Base-by-base conservation (phyloP, 2,888 invertebrate species). In the Acronicta alni region DNA sequence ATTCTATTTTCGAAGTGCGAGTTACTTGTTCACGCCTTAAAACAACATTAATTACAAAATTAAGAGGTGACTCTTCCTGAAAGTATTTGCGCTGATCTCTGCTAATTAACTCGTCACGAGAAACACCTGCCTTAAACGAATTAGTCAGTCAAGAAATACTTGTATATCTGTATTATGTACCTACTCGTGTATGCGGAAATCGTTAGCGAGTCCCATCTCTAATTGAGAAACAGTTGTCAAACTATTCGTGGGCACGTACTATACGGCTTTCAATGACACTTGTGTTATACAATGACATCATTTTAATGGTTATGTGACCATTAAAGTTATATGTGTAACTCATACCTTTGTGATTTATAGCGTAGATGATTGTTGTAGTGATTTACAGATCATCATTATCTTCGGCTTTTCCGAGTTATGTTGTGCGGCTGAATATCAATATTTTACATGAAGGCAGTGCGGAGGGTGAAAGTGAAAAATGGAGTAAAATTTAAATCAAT, bases 171-270 rank as follows among this genome's bases (percentile, higher is more conserved):
- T 30, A 30, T 6, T 23, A 10, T 15, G 20, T 59, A 23, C 32
- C 23, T 47, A 20, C n/a, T 6, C 47, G 17, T 39, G 20, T 52
- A 60, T 51, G 26, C 51, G 59, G 38, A 61, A 61, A 74, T 70
- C 66, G 56, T 61, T 66, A 65, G 57, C 53, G 14, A 20, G 43
- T 15, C 35, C 47, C 37, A 42, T 47, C 53, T 47, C 56, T 74
- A 70, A 61, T 61, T 61, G 51, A 74, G 56, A 54, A 56, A 59
- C 74, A 66, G 75, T 74, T 71, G 55, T 55, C 54, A 55, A 73
- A 74, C 70, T 71, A 71, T 73, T 71, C 70, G 54, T 41, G 45
- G 46, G 57, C 71, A 69, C 74, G 74, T 73, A 51, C 45, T 64
- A 49, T 64, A 41, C 70, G 54, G 55, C 57, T 45, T 58, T 54